These are phyloP conservation scores for Enteromius trimaculatus DNA, from an alignment of 2,797 vertebrate genomes.

Conservation along the genomic window DNA sequence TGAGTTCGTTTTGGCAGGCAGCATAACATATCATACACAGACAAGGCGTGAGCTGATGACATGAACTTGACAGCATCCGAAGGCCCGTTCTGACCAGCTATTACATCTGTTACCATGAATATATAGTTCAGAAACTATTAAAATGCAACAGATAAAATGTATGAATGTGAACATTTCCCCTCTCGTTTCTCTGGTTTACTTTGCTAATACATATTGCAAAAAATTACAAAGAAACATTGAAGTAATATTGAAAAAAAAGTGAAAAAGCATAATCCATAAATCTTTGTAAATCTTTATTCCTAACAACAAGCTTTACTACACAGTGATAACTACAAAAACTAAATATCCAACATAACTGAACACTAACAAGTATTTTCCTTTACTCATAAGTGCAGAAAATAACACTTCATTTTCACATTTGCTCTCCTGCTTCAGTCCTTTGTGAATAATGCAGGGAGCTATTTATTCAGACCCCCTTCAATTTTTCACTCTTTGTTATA, in stretches of 20 bases:
- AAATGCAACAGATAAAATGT: not conserved
- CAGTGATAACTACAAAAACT: not conserved
- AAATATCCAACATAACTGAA: not conserved
- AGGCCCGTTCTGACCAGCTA: not conserved
- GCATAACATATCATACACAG: not conserved
- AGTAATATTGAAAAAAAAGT: not conserved
- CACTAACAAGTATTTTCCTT: not conserved
- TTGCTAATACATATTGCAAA: not conserved
- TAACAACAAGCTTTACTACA: not conserved
- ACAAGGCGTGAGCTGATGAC: not conserved
- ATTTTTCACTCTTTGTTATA: no score
- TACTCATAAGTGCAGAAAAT: not conserved
- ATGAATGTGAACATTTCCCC: not conserved
- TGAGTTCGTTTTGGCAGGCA: not conserved
- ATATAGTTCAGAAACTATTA: not conserved
- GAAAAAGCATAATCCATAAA: not conserved
- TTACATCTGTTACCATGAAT: not conserved
- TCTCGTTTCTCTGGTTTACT: not conserved
- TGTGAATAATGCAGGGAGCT: not conserved
- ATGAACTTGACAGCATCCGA: not conserved
- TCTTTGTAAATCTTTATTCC: not conserved
- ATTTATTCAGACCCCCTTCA: no score
- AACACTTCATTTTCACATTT: not conserved
- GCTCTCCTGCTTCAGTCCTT: not conserved
- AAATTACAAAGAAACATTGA: not conserved